These are phyloP conservation scores for Pachyuromys duprasi DNA, from an alignment of 2,797 vertebrate species.

Conservation along the genomic window DNA sequence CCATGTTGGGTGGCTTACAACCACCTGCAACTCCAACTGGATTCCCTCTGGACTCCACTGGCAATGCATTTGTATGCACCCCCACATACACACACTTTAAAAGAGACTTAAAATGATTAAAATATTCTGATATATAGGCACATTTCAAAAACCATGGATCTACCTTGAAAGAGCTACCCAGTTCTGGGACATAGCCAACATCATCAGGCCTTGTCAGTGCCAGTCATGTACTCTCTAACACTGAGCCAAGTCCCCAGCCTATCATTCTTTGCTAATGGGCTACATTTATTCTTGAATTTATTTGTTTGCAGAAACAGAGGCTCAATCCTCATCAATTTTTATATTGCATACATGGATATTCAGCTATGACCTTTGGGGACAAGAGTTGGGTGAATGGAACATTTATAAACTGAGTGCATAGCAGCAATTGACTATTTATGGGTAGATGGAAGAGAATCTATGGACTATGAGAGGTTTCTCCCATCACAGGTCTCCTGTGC, in stretches of 20 bases:
- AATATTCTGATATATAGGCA: neutral
- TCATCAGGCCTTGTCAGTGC: neutral
- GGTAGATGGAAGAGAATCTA: slow-evolving; percentile 16
- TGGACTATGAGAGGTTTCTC: neutral
- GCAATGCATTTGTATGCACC: neutral
- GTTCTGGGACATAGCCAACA: neutral
- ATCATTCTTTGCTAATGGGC: neutral
- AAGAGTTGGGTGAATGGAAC: slow-evolving; percentile 33
- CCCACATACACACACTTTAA: neutral
- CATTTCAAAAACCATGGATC: neutral
- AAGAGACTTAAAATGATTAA: neutral
- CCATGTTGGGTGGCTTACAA: neutral
- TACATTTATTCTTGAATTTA: neutral
- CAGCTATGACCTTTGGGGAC: neutral
- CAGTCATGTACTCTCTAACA: neutral
- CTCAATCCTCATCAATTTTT: neutral
- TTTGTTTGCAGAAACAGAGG: neutral
- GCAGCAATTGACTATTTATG: slow-evolving; percentile 13
- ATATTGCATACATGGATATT: neutral
- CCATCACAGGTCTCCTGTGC: neutral
- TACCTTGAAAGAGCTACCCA: neutral
- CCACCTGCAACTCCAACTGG: neutral
- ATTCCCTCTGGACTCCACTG: neutral
- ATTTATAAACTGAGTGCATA: neutral
- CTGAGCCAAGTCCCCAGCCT: neutral